These are phyloP conservation scores for Corythoichthys haematopterus DNA, from an alignment of 2,113 vertebrate genomes.

Conservation along the genomic window DNA sequence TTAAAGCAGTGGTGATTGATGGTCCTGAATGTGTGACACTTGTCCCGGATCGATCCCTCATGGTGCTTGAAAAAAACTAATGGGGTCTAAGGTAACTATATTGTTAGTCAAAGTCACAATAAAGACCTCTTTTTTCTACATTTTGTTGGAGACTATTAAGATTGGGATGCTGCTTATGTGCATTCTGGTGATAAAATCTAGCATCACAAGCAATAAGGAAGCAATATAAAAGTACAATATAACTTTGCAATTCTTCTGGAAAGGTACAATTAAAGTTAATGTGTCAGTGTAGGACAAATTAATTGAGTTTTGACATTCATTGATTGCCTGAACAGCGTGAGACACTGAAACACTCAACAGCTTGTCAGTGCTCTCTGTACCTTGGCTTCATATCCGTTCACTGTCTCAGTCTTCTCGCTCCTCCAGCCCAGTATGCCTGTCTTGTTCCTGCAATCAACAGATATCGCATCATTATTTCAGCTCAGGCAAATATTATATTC, in stretches of 20 bases:
- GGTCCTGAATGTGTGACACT: slow-evolving; percentile 28
- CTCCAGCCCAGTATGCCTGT: slow-evolving; percentile 95
- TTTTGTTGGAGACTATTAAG: slow-evolving; percentile 10
- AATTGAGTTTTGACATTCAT: slow-evolving; percentile 2
- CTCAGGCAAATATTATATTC: not conserved
- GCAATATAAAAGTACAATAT: slow-evolving; percentile 12
- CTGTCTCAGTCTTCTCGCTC: slow-evolving; percentile 91
- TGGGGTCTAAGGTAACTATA: slow-evolving; percentile 28
- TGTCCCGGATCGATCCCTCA: slow-evolving; percentile 29
- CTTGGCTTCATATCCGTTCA: slow-evolving; percentile 97
- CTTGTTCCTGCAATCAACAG: slow-evolving; percentile 81
- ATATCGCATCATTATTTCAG: not conserved
- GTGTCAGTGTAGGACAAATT: slow-evolving; percentile 17
- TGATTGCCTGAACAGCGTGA: slow-evolving; percentile 8
- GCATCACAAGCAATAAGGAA: not conserved
- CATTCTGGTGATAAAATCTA: not conserved
- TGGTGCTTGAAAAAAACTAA: slow-evolving; percentile 29
- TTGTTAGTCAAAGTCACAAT: not conserved
- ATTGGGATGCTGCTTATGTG: slow-evolving; percentile 3
- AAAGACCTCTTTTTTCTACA: not conserved
- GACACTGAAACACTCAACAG: not conserved
- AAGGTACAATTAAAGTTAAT: slow-evolving; percentile 5
- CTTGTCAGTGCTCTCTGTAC: slow-evolving; percentile 60
- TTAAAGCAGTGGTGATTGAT: slow-evolving; percentile 33
- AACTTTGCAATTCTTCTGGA: slow-evolving; percentile 9